Evolutionary conservation across 2,113 vertebrate species (phyloP).

Genomic region (Platysternon megacephalum): DNA sequence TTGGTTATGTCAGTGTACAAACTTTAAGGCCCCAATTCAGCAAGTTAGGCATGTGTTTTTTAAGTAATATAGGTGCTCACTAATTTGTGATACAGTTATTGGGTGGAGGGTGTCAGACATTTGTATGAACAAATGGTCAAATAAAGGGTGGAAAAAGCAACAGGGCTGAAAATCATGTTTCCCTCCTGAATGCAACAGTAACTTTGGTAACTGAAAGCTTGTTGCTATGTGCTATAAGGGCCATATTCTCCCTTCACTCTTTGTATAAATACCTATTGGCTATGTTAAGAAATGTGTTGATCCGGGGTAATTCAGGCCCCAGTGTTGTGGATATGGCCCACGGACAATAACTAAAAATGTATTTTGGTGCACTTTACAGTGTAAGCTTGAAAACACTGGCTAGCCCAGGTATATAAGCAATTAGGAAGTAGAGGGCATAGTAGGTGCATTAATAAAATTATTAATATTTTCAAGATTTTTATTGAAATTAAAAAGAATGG

Average conservation of each 20-base stretch:
- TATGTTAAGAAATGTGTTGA: background rate
- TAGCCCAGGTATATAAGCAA: background rate
- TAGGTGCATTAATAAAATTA: background rate
- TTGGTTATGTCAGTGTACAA: background rate
- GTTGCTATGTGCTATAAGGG: background rate
- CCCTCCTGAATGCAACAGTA: too few relatives aligned
- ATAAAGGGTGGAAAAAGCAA: background rate
- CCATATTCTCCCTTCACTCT: background rate
- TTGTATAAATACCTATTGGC: background rate
- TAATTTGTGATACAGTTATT: background rate
- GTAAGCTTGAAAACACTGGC: background rate
- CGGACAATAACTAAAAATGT: background rate
- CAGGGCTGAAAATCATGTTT: background rate
- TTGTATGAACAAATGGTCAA: background rate
- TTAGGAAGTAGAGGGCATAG: background rate
- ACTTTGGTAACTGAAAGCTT: background rate
- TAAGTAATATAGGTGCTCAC: background rate
- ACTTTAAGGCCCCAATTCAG: background rate
- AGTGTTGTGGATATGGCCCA: background rate
- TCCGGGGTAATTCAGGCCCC: background rate
- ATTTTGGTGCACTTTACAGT: background rate
- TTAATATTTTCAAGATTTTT: background rate
- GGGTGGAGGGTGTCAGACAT: background rate
- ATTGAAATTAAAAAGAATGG: background rate
- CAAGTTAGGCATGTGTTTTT: rapidly evolving